Evolutionary conservation across 2,797 vertebrate species (phyloP), one percentile per base, ranked within the genome.

Genomic region (Falco berigora): DNA sequence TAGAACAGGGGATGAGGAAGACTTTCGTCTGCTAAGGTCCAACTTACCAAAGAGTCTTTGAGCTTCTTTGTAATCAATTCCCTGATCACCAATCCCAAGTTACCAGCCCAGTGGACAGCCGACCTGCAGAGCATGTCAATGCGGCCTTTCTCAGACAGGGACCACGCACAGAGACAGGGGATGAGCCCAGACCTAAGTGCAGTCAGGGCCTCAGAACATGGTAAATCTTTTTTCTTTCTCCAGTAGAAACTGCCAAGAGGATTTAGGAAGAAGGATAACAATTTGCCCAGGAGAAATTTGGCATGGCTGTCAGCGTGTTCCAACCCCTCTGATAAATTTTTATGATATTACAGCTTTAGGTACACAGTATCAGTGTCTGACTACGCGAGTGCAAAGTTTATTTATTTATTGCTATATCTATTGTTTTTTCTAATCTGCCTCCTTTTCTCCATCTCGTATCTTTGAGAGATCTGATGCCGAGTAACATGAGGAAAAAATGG

Each of bases 221-320:
- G 68, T 78, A 95, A 78, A 71, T 3, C 10, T 62, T 88, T 47
- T 47, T 80, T 74, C 36, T 93, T 89, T 73, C 90, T 93, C 86
- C 71, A 55, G 12, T 10, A 84, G 55, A 89, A 96, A 59, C 77
- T 82, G 74, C 80, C 77, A 93, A 79, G 74, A 93, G 44, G 21
- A 85, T 87, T 81, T 71, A 91, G 49, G 53, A 90, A 90, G 76
- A 92, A 56, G 30, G 62, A 95, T 59, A 91, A 75, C 50, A 88
- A 94, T 86, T 90, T 72, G 8, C 75, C 72, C 91, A 75, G 87
- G 78, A 93, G 91, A 92, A 86, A 94, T 88, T 46, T 92, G 94
- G 92, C 30, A 1, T 75, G 10, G 4, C 76, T 5, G 3, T 10
- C n/a, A 68, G 15, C 5, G 13, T 1, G 1, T 88, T 96, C 91